A percentile compares a stretch with the other conserved stretches of the same genome.
Conservation (phyloP, 2,888 invertebrate genomes). For the Eupithecia vulgata region DNA sequence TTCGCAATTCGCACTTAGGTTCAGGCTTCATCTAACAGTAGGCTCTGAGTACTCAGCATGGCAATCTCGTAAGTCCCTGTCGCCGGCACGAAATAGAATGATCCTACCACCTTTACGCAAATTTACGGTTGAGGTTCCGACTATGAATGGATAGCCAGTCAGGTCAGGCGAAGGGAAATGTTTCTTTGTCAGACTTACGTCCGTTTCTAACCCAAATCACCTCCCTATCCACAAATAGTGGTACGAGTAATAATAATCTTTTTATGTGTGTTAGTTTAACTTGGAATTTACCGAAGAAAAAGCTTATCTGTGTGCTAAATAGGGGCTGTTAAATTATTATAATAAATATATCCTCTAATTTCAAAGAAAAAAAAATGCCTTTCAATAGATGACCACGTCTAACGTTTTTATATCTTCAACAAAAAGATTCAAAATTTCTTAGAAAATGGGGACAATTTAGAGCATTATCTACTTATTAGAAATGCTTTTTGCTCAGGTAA, state of each 20-base stretch:
- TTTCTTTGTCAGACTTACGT: slow-evolving; percentile 21
- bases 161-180: slow-evolving; percentile 25
- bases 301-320: not conserved
- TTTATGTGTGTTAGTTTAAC: not conserved
- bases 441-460: slow-evolving; percentile 17
- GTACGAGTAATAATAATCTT: not conserved
- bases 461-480: slow-evolving; percentile 32
- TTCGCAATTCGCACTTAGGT: slow-evolving; percentile 15
- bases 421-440: not conserved
- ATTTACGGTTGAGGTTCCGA: slow-evolving; percentile 39
- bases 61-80: slow-evolving; percentile 40
- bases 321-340: not conserved
- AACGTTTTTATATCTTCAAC: slow-evolving; percentile 2
- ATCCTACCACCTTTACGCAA: slow-evolving; percentile 39
- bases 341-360: not conserved
- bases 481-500: slow-evolving; percentile 40
- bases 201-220: slow-evolving; percentile 5
- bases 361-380: not conserved
- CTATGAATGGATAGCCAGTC: slow-evolving; percentile 35
- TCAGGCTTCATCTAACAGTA: slow-evolving; percentile 19
- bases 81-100: slow-evolving; percentile 36
- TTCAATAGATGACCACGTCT: slow-evolving; percentile 8
- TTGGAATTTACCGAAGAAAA: not conserved
- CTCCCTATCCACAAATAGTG: not conserved
- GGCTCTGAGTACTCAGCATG: slow-evolving; percentile 28